Conservation (phyloP, 2,888 invertebrate species). For the Melieria omissa region DNA sequence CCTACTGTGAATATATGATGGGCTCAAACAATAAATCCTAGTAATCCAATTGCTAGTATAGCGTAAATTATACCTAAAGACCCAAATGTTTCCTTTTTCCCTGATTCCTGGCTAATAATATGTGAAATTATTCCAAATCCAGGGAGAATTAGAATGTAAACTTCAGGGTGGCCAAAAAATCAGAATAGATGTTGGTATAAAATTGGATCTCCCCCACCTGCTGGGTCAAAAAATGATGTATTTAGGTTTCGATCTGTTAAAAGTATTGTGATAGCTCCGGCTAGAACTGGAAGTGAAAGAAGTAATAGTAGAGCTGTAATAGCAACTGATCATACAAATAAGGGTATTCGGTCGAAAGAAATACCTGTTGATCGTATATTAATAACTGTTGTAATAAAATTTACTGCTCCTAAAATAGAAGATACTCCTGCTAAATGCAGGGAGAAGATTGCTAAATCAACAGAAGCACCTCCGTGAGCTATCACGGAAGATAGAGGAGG, state of each 20-base stretch:
- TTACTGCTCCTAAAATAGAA: slow-evolving; percentile 68
- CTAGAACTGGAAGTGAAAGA: slow-evolving; percentile 79
- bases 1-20: slow-evolving; percentile 89
- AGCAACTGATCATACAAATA: slow-evolving; percentile 72
- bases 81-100: slow-evolving; percentile 81
- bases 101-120: slow-evolving; percentile 79
- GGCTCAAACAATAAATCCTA: slow-evolving; percentile 87
- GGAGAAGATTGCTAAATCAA: slow-evolving; percentile 82
- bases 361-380: slow-evolving; percentile 73
- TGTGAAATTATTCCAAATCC: slow-evolving; percentile 86
- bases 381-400: slow-evolving; percentile 75
- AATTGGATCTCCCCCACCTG: slow-evolving; percentile 83
- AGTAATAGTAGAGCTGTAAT: slow-evolving; percentile 75
- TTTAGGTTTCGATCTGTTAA: slow-evolving; percentile 83
- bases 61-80: slow-evolving; percentile 68
- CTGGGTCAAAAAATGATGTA: slow-evolving; percentile 84
- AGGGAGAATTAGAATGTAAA: slow-evolving; percentile 86
- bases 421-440: slow-evolving; percentile 80
- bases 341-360: too few relatives aligned
- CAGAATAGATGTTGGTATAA: slow-evolving; percentile 87
- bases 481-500: slow-evolving; percentile 75
- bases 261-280: slow-evolving; percentile 83
- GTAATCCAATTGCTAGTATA: slow-evolving; percentile 84
- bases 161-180: slow-evolving; percentile 90
- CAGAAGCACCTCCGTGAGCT: slow-evolving; percentile 75